Base-by-base conservation (phyloP, 2,797 vertebrate species). In the Platalea minor region DNA sequence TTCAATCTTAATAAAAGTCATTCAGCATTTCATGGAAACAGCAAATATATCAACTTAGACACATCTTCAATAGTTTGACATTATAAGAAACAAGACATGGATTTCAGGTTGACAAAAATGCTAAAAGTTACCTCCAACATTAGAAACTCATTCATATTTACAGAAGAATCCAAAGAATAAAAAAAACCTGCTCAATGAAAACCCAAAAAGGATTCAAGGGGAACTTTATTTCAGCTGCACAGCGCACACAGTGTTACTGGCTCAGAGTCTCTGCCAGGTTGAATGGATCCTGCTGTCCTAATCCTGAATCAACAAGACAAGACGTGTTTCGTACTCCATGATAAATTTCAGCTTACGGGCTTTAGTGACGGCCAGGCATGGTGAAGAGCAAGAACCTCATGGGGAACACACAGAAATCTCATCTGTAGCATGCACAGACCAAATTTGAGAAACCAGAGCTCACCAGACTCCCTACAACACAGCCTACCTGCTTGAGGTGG, bases 351-450 rank as follows among this genome's bases (percentile, higher is more conserved):
- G 28, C 9, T 54, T 7, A 23, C 13, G 4, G 59, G 48, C 33
- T 73, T 54, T 54, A 51, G 18, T 3, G 4, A 39, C 14, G 54
- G 33, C 26, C 54, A 72, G 67, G 19, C 1, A 0, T 0, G 0
- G 28, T 7, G 33, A 89, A 91, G 43, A 69, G n/a, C 50, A 76
- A 67, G 56, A 84, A 86, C 19, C 11, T 72, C 18, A 33, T 1
- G 23, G 5, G 26, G 37, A 93, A 46, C 28, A 65, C 24, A 24
- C 8, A 85, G 57, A 68, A 41, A 54, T 35, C 65, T 67, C 79
- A 54, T 7, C 35, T 50, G 68, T 10, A 51, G 35, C 26, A 51
- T 4, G 12, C 43, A 76, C 17, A 54, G 41, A 60, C 16, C 31
- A 68, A 2, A 1, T 9, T 0, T 54, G 57, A 80, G 25, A 67